phyloP scores from a whole-genome alignment of 2,113 vertebrate species.

The Bubo bubo region DNA sequence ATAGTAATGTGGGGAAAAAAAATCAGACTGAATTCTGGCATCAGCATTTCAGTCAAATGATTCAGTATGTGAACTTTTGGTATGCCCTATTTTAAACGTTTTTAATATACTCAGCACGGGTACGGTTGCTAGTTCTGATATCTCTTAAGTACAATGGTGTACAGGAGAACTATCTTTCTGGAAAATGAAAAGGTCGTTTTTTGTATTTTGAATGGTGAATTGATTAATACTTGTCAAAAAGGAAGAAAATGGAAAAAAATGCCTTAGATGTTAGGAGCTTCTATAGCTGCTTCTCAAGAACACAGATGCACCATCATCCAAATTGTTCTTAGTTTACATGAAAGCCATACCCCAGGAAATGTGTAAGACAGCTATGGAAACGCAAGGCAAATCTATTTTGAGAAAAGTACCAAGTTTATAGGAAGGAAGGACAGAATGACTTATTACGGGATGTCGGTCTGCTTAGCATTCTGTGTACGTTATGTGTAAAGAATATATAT shows the following conservation, averaged over 20 bases:
- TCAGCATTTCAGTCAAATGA: neutral
- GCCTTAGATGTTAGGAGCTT: neutral
- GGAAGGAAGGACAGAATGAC: neutral
- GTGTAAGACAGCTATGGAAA: neutral
- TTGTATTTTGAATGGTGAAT: neutral
- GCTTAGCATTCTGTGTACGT: neutral
- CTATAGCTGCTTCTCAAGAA: neutral
- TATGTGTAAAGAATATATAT: neutral
- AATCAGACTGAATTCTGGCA: neutral
- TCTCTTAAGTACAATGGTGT: neutral
- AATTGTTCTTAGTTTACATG: neutral
- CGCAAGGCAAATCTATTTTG: neutral
- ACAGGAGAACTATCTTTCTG: neutral
- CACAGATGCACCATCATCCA: neutral
- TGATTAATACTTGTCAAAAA: neutral
- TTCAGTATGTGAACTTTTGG: neutral
- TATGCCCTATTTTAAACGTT: neutral
- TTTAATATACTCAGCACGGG: neutral
- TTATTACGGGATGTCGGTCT: neutral
- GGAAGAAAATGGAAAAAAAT: neutral
- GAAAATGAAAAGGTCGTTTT: neutral
- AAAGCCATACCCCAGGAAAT: neutral
- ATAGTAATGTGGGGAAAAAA: neutral
- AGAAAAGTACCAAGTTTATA: neutral
- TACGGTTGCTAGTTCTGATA: neutral